Evolutionary conservation across 2,888 invertebrate genomes (phyloP).

Genomic region (Sialis lutaria): DNA sequence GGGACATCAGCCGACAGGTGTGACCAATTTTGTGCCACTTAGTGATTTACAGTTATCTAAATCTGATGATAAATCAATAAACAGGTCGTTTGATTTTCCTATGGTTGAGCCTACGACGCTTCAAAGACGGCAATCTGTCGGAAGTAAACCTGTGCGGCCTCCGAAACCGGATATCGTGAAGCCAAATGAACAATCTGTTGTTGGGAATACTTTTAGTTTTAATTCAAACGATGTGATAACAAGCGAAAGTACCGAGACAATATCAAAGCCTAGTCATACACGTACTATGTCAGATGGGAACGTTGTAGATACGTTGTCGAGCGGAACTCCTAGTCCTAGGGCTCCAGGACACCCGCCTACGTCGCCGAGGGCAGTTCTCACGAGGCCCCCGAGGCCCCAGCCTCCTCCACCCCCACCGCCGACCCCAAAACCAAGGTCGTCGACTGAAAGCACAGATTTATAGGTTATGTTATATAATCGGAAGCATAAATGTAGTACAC

Average conservation of each 20-base stretch:
- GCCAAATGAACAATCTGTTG: constrained; percentile 3
- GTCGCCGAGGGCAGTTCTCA: constrained; percentile 4
- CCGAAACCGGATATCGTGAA: constrained; percentile 17
- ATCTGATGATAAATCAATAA: neutral
- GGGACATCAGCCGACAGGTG: constrained; percentile 15
- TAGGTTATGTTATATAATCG: constrained; percentile 10
- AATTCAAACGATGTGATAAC: constrained; percentile 15
- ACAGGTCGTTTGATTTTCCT: neutral
- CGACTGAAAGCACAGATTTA: constrained; percentile 22
- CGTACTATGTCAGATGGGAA: constrained; percentile 27
- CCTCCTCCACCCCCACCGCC: constrained; percentile 28
- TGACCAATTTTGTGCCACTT: neutral
- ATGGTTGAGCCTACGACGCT: constrained; percentile 9
- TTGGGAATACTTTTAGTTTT: constrained; percentile 7
- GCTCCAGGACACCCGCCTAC: constrained; percentile 1
- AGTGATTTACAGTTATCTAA: neutral
- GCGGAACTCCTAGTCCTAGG: neutral
- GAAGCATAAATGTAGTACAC: too few relatives aligned
- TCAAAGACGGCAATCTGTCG: constrained; percentile 12
- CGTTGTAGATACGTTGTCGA: constrained; percentile 18
- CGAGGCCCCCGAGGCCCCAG: constrained; percentile 16
- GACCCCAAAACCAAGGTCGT: constrained; percentile 7
- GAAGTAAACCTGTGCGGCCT: constrained; percentile 18
- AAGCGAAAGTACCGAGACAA: constrained; percentile 7
- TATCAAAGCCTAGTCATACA: constrained; percentile 18